These are phyloP conservation scores for Octodonta nipae DNA, from an alignment of 2,888 invertebrate genomes.

Conservation along the genomic window DNA sequence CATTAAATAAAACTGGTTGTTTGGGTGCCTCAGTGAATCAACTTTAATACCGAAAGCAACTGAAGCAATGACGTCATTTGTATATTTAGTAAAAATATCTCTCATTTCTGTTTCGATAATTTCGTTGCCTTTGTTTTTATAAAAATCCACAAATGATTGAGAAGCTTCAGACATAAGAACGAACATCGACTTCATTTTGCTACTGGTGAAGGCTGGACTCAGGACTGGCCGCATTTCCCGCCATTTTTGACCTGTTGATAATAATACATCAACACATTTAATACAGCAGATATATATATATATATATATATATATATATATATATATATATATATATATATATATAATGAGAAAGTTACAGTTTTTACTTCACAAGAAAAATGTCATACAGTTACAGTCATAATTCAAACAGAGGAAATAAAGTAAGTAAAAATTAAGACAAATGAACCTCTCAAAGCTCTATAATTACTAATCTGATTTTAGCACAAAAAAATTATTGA, in stretches of 20 bases:
- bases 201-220: conserved; percentile 25
- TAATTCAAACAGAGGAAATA: too few species aligned
- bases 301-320: too few species aligned
- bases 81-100: background rate
- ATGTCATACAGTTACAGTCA: too few species aligned
- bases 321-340: too few species aligned
- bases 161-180: conserved; percentile 20
- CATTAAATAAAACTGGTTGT: conserved; percentile 4
- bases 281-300: too few species aligned
- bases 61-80: background rate
- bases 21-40: conserved; percentile 1
- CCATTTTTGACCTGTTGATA: conserved; percentile 25
- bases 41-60: conserved; percentile 3
- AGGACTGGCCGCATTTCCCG: conserved; percentile 22
- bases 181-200: conserved; percentile 26
- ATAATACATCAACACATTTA: too few species aligned
- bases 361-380: too few species aligned
- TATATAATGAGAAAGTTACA: too few species aligned
- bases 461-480: too few species aligned
- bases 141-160: conserved; percentile 15
- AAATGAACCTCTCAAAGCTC: too few species aligned
- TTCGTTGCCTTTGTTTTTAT: conserved; percentile 4
- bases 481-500: too few species aligned
- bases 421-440: too few species aligned
- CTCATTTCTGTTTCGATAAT: background rate